These are phyloP conservation scores for Phortica okadai DNA, from an alignment of 2,888 invertebrate species.

Conservation along the genomic window DNA sequence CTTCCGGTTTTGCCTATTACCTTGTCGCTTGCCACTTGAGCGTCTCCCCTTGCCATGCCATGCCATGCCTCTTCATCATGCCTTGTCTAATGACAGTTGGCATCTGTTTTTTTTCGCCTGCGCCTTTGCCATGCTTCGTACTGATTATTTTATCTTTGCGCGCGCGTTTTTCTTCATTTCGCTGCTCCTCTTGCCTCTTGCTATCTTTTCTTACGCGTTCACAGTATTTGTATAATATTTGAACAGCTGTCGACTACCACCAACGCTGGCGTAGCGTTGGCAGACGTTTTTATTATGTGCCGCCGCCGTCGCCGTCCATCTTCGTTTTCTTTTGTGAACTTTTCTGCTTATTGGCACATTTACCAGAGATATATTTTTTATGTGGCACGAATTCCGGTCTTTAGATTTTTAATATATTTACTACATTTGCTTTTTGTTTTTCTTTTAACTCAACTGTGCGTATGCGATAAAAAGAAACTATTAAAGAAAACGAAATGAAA, in stretches of 20 bases:
- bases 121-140: constrained; percentile 21
- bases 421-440: neutral
- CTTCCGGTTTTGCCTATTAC: neutral
- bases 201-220: too few species aligned
- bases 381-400: neutral
- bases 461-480: too few species aligned
- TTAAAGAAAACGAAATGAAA: too few species aligned
- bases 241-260: neutral
- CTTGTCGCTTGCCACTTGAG: neutral
- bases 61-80: neutral
- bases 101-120: constrained; percentile 57
- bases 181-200: too few species aligned
- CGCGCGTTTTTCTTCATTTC: neutral
- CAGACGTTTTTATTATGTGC: constrained; percentile 3
- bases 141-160: neutral
- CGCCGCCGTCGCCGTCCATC: neutral
- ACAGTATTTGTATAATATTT: constrained; percentile 3
- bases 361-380: neutral
- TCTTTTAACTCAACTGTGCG: neutral
- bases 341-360: neutral
- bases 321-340: neutral
- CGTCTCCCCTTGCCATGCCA: neutral
- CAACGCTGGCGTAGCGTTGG: neutral
- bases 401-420: neutral
- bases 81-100: constrained; percentile 49